These are phyloP conservation scores for Phymanthus crucifer DNA, from an alignment of 92 coral and sea anemone species.

Conservation along the genomic window DNA sequence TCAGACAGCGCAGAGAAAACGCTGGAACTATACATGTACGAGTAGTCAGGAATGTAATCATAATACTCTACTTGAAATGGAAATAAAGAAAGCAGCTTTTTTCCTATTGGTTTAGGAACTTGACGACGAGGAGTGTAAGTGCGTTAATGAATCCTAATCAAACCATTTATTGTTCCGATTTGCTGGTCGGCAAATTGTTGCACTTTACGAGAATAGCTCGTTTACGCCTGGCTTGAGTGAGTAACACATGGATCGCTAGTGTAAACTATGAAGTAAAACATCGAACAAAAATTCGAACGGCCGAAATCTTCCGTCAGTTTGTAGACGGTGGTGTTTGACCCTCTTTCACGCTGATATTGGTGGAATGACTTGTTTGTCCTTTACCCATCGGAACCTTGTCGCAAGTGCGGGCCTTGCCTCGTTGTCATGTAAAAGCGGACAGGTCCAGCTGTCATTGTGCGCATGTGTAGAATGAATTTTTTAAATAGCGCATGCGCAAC, in stretches of 20 bases:
- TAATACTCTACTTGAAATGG: slow-evolving; percentile 70
- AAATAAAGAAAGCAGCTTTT: slow-evolving; percentile 32
- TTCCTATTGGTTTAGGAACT: slow-evolving; percentile 58
- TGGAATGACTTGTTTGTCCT: slow-evolving; percentile 78
- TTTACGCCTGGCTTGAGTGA: slow-evolving; percentile 56
- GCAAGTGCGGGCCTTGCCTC: slow-evolving; percentile 65
- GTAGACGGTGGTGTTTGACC: slow-evolving; percentile 34
- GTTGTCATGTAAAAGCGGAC: slow-evolving; percentile 75
- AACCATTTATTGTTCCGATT: slow-evolving; percentile 79
- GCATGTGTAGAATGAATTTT: slow-evolving; percentile 86
- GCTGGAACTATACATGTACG: slow-evolving; percentile 64
- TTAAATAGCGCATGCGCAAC: slow-evolving; percentile 94
- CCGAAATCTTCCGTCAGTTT: background rate
- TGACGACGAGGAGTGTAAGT: slow-evolving; percentile 76
- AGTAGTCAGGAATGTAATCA: slow-evolving; percentile 76
- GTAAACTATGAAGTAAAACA: slow-evolving; percentile 14
- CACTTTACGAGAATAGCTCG: slow-evolving; percentile 73
- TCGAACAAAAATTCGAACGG: background rate
- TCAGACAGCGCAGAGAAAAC: slow-evolving; percentile 38
- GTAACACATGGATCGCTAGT: slow-evolving; percentile 13
- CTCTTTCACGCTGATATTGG: slow-evolving; percentile 78
- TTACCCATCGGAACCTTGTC: slow-evolving; percentile 50
- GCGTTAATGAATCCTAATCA: slow-evolving; percentile 90
- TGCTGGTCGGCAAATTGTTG: slow-evolving; percentile 78
- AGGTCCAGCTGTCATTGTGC: slow-evolving; percentile 93